Conservation (phyloP, 1,140 invertebrate species). For the Patella vulgata region DNA sequence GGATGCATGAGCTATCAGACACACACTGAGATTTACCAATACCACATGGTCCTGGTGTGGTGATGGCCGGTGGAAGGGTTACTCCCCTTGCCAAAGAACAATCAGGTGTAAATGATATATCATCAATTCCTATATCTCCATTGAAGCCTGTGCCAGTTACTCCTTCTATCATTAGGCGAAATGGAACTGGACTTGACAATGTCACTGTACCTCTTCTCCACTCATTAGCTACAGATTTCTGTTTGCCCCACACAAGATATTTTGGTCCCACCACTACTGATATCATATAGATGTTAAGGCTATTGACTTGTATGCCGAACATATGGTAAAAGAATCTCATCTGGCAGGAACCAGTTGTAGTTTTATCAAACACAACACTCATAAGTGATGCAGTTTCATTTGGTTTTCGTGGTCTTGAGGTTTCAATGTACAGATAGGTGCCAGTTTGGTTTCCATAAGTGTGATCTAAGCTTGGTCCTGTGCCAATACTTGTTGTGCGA, state of each 20-base stretch:
- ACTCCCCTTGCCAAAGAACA: slow-evolving; percentile 40
- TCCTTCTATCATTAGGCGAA: slow-evolving; percentile 66
- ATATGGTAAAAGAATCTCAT: slow-evolving; percentile 63
- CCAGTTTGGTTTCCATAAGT: slow-evolving; percentile 66
- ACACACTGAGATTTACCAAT: slow-evolving; percentile 33
- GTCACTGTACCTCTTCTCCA: slow-evolving; percentile 41
- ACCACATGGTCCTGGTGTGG: slow-evolving; percentile 8
- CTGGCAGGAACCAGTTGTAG: slow-evolving; percentile 53
- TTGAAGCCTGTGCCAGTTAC: slow-evolving; percentile 75
- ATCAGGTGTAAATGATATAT: slow-evolving; percentile 69
- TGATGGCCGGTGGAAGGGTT: slow-evolving; percentile 1
- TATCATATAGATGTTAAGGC: slow-evolving; percentile 52
- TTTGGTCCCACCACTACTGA: slow-evolving; percentile 39
- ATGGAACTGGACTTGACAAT: slow-evolving; percentile 16
- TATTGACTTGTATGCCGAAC: slow-evolving; percentile 55
- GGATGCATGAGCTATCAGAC: slow-evolving; percentile 37
- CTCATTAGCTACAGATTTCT: slow-evolving; percentile 32
- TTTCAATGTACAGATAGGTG: slow-evolving; percentile 83
- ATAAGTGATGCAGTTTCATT: slow-evolving; percentile 79
- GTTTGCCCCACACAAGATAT: slow-evolving; percentile 32
- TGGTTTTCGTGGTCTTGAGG: slow-evolving; percentile 71
- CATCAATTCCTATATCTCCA: slow-evolving; percentile 81
- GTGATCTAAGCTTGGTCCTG: slow-evolving; percentile 57
- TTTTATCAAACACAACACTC: slow-evolving; percentile 35
- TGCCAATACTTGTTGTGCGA: slow-evolving; percentile 40